phyloP scores from a whole-genome alignment of 2,797 vertebrate species.

The Oophaga sylvatica region DNA sequence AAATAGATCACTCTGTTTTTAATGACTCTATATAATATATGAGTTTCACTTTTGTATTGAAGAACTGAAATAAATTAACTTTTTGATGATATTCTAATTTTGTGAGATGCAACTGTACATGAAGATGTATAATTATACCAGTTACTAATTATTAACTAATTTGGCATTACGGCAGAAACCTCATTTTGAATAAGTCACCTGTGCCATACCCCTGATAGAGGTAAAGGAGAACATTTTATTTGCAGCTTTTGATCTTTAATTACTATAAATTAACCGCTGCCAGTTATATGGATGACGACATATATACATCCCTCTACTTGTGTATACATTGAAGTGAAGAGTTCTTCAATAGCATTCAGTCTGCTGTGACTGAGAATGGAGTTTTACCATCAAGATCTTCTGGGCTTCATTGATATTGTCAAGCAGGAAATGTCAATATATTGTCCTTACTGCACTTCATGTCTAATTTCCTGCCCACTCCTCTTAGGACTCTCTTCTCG shows the following conservation, averaged over 20 bases:
- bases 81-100: too few relatives aligned
- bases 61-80: too few relatives aligned
- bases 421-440: neutral
- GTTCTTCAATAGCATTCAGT: neutral
- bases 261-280: neutral
- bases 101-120: too few relatives aligned
- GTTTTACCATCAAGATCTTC: neutral
- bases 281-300: neutral
- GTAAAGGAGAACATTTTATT: too few relatives aligned
- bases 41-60: too few relatives aligned
- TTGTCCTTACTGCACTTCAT: neutral
- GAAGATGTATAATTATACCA: too few relatives aligned
- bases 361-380: neutral
- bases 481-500: neutral
- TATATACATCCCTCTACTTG: neutral
- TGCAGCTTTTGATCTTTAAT: neutral
- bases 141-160: too few relatives aligned
- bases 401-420: conserved; percentile 8
- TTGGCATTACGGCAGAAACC: too few relatives aligned
- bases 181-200: too few relatives aligned
- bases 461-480: neutral
- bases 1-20: too few relatives aligned
- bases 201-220: too few relatives aligned
- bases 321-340: neutral
- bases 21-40: too few relatives aligned